These are phyloP conservation scores for Noctilio leporinus DNA, from an alignment of 2,113 vertebrate genomes.

Conservation along the genomic window DNA sequence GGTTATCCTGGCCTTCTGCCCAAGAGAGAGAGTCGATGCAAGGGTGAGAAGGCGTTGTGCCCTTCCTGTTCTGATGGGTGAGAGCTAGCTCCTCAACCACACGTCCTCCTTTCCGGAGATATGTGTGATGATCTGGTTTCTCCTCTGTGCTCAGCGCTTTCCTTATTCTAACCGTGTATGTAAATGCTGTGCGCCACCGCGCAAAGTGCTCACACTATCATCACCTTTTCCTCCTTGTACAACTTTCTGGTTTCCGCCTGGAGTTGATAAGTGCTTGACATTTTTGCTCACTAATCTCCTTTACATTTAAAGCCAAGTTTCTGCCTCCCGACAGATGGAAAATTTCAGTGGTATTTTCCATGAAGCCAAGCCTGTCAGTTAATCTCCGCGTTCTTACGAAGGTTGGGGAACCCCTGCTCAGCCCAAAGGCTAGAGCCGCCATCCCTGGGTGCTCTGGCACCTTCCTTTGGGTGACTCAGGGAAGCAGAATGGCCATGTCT, in stretches of 20 bases:
- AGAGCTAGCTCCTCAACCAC: neutral
- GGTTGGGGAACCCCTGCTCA: neutral
- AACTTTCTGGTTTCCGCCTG: neutral
- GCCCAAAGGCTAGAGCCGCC: neutral
- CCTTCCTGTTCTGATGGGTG: neutral
- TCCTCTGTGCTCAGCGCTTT: neutral
- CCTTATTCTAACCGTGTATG: neutral
- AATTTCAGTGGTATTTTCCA: neutral
- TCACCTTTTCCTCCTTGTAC: neutral
- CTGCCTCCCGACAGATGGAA: neutral
- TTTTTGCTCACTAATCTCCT: neutral
- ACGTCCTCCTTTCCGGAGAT: fast-evolving
- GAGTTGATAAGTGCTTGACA: neutral
- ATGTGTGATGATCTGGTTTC: neutral
- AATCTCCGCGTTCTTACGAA: neutral
- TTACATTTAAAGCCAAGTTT: neutral
- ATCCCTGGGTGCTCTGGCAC: neutral
- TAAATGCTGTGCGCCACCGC: neutral
- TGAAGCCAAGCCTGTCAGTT: fast-evolving
- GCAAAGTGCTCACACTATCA: neutral
- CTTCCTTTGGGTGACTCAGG: neutral
- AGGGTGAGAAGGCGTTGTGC: fast-evolving
- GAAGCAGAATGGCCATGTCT: neutral
- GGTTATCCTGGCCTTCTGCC: neutral
- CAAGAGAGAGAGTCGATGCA: too few relatives aligned